Base-by-base conservation (phyloP, 2,113 vertebrate species). In the Cacatua alba region DNA sequence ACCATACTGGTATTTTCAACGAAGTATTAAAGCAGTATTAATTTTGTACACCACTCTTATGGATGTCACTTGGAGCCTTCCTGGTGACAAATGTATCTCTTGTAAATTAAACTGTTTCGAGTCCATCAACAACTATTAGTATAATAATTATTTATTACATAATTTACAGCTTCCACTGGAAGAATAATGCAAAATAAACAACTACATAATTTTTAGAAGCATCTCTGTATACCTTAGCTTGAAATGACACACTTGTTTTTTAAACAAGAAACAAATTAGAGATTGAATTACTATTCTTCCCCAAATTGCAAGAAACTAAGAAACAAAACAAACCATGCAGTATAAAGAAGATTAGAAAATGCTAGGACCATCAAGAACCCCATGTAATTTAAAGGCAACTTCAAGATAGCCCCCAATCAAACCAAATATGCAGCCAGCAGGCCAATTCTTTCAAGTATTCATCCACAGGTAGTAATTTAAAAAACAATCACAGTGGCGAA, bases 391-490 rank as follows among this genome's bases (percentile, higher is more conserved):
- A 96, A 88, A 94, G 93, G 77, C 69, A 93, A 81, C 92, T 93
- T 96, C 59, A 92, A 86, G 65, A 96, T 57, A 94, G 93, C 86
- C 95, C 88, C 86, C 91, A 91, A 94, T 95, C 90, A 95, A 96
- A 79, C 89, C 90, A 96, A 96, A 87, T 72, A 92, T 68, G 82
- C 78, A 90, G 80, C 68, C 92, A 94, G 92, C 84, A 95, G 93
- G 88, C 70, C 93, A 94, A 57, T 96, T 96, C 85, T 77, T 94
- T 81, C 90, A 95, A 80, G 92, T 90, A 91, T 94, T 92, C 93
- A 93, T 96, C 94, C 88, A 83, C 85, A 93, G 90, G 90, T 92
- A 96, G 93, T 68, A 94, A 96, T 97, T 97, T 94, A 88, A 93
- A 90, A 93, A 81, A 96, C 87, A 95, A 92, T 95, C 92, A 91